Conservation (phyloP, 2,888 invertebrate species). For the Perdita meconis region DNA sequence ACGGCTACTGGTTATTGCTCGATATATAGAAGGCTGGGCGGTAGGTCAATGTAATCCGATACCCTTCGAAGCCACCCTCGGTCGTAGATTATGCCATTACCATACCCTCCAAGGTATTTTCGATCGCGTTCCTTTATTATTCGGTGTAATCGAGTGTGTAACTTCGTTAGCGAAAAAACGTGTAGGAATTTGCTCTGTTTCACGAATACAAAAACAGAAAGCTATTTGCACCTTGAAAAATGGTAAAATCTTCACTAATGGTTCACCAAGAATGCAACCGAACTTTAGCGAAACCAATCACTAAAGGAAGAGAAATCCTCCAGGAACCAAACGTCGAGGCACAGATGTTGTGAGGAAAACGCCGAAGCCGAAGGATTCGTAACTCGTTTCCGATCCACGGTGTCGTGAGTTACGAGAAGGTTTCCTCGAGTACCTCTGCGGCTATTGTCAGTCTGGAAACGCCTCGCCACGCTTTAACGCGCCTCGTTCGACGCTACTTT, state of each 20-base stretch:
- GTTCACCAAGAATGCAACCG: too few species aligned
- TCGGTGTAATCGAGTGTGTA: not conserved
- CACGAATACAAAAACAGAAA: not conserved
- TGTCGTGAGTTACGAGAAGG: conserved; percentile 65
- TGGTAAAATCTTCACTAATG: too few species aligned
- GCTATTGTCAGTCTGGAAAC: conserved; percentile 62
- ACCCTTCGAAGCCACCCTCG: conserved; percentile 57
- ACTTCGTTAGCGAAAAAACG: conserved; percentile 9
- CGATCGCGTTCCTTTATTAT: conserved; percentile 37
- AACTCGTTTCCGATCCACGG: conserved; percentile 59
- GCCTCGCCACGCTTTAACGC: conserved; percentile 71
- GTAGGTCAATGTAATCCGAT: conserved; percentile 71
- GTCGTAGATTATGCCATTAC: conserved; percentile 61
- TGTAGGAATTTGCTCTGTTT: not conserved
- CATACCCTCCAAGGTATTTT: conserved; percentile 31
- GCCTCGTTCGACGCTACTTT: conserved; percentile 41
- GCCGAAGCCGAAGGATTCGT: conserved; percentile 28
- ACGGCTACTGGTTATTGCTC: conserved; percentile 80
- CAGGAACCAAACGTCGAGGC: not conserved
- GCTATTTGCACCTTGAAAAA: too few species aligned
- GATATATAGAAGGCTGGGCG: conserved; percentile 45
- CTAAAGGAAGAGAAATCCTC: not conserved
- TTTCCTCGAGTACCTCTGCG: conserved; percentile 26
- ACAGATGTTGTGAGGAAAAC: conserved; percentile 57
- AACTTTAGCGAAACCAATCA: conserved; percentile 22